Evolutionary conservation across 2,888 invertebrate genomes (phyloP).

Genomic region (Campoplex nolae): DNA sequence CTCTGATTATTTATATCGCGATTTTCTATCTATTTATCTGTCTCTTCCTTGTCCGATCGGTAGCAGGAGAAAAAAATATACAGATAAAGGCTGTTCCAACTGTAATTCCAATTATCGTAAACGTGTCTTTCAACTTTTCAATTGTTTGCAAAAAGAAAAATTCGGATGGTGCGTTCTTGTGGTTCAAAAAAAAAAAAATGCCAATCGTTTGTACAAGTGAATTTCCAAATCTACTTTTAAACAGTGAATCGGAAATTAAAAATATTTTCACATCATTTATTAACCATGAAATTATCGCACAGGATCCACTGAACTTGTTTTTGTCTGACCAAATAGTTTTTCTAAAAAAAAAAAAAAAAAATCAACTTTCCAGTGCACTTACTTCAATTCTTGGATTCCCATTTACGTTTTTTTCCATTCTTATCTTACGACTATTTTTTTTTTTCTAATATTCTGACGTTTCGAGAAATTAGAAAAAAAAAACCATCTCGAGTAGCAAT

Average conservation of each 20-base stretch:
- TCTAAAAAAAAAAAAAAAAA: not conserved
- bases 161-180: not conserved
- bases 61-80: not conserved
- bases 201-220: not conserved
- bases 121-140: too few relatives aligned
- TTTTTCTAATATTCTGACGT: not conserved
- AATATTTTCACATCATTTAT: not conserved
- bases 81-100: not conserved
- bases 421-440: too few relatives aligned
- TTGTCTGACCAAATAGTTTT: not conserved
- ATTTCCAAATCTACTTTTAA: not conserved
- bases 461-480: not conserved
- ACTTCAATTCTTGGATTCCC: not conserved
- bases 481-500: not conserved
- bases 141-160: too few relatives aligned
- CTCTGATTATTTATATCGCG: slow-evolving; percentile 63
- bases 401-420: not conserved
- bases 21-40: slow-evolving; percentile 56
- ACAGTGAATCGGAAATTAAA: not conserved
- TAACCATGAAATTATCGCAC: not conserved
- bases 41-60: slow-evolving; percentile 40
- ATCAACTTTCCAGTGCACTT: not conserved
- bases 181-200: not conserved
- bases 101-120: not conserved
- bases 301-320: not conserved